Base-by-base conservation (phyloP, 2,113 vertebrate species). In the Lagopus muta region DNA sequence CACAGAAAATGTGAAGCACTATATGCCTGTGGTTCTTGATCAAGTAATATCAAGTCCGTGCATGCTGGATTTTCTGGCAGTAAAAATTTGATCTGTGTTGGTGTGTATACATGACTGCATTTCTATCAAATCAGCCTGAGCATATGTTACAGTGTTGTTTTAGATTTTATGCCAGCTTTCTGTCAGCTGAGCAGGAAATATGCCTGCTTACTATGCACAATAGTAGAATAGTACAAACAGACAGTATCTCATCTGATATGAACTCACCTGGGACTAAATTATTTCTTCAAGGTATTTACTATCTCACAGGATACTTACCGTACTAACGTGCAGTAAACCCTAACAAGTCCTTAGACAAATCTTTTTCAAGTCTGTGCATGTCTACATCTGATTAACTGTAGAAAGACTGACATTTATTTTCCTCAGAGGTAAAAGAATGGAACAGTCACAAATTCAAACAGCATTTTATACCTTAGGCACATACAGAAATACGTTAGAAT, bases 131-230 rank as follows among this genome's bases (percentile, higher is more conserved):
- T 92, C 79, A 89, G 58, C 82, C 82, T 65, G 67, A 95, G 84
- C 93, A 93, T 93, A 75, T 93, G 91, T 92, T 95, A 54, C 72
- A 78, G 57, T 89, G 81, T 93, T 91, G 79, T 82, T 88, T 89
- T 85, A 61, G 40, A 77, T 80, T 89, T 88, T 88, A 54, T 89
- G 92, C 85, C 81, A 85, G 74, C 43, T 91, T 91, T 94, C 84
- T 95, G 91, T 85, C 89, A 85, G 36, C 47, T 75, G 82, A 74
- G 40, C 32, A 57, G 75, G 40, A 70, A 66, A 80, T 91, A 89
- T 94, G 47, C 72, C 60, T 58, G 40, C 91, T 92, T 54, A 17
- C 75, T 69, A 86, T 30, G 45, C 82, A 71, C 83, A 45, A 87
- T 91, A 75, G 92, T 89, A 74, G 73, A 92, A 17, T 64, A 69